Evolutionary conservation across 1,140 invertebrate species (phyloP), one percentile per base, ranked within the genome.

Genomic region (Phymorhynchus buccinoides): DNA sequence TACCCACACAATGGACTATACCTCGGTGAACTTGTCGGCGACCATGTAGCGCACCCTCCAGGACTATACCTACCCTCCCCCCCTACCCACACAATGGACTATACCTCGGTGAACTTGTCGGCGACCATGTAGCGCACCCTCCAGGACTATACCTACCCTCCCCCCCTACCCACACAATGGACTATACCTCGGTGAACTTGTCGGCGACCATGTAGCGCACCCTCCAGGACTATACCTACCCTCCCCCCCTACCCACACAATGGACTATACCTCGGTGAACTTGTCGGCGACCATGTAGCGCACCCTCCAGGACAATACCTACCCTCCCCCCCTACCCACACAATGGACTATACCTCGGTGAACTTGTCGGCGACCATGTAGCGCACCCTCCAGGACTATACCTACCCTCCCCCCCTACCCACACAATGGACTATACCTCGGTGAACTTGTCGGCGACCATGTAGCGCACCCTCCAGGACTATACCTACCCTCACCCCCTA

Each of bases 281-380:
- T 99, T 99, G 92, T 99, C 99, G 18, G 99, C 99, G 6, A 99
- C 98, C 97, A 99, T 99, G 93, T 99, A 99, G 37, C 99, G 96
- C 2, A 96, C 95, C 87, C 95, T 92, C 98, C 98, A 99, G 2
- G 98, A 99, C 89, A n/a, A n/a, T n/a, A n/a, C n/a, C n/a, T n/a
- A n/a, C n/a, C n/a, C n/a, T n/a, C n/a, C n/a, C n/a, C n/a, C n/a
- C n/a, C n/a, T n/a, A n/a, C n/a, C n/a, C n/a, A n/a, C n/a, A n/a
- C n/a, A n/a, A n/a, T n/a, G n/a, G n/a, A n/a, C n/a, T n/a, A n/a
- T 52, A 52, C 62, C 62, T 66, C 62, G 18, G 62, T 66, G 62
- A 66, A 66, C n/a, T 66, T 66, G 62, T 66, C 62, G n/a, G 1
- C 4, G 18, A 66, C 1, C n/a, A 66, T 22, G 62, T 66, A 66